Evolutionary conservation across 1,140 invertebrate species (phyloP), one percentile per base, ranked within the genome.

Genomic region (Druon quercuslanigerum): DNA sequence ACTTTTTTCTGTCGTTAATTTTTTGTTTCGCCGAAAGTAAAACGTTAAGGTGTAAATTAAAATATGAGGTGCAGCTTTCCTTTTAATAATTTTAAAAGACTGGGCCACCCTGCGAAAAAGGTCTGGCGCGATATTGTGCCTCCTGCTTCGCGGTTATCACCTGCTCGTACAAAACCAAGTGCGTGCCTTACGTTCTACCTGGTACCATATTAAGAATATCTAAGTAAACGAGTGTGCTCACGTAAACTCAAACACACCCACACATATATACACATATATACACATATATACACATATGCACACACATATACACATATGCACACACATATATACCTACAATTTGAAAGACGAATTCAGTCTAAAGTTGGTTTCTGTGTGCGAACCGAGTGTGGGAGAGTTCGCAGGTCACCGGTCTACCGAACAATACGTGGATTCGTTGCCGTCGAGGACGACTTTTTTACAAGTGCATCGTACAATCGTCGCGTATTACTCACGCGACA

Each of bases 321-420:
- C n/a, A n/a, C n/a, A n/a, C n/a, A n/a, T n/a, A n/a, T n/a, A n/a
- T n/a, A n/a, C n/a, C n/a, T n/a, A n/a, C 3, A 66, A 4, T 25
- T 20, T 12, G 40, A 19, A 54, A 54, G 25, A 33, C 25, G 46
- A 66, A 66, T 66, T 66, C 57, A 66, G 25, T 40, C 20, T 73
- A 4, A 52, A 57, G 54, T 50, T 75, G 25, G 14, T 40, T 77
- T 71, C 46, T 20, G 17, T 72, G 19, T 51, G 52, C 17, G 52
- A 73, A 79, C 57, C 70, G 71, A 89, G 85, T 90, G 88, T 89
- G 88, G 87, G 88, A 90, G 87, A 89, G 88, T 89, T 89, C 88
- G 85, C 88, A 86, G 88, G 88, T 90, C 88, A 89, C 86, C 87
- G 78, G 87, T 88, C 84, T 84, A 79, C 80, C 75, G 82, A 88